Base-by-base conservation (phyloP, 2,888 invertebrate species). In the Lysandra bellargus region DNA sequence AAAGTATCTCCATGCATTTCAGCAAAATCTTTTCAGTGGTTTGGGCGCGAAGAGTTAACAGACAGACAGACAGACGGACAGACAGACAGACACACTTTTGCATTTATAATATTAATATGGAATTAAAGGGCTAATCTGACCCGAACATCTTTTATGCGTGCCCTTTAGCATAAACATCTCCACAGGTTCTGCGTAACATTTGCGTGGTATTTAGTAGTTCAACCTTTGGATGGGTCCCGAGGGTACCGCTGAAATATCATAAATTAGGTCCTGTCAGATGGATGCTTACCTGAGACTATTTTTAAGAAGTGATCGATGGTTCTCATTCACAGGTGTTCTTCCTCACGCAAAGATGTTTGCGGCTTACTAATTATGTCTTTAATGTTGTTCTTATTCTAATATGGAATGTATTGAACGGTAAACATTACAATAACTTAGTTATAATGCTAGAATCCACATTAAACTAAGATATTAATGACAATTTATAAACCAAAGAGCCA, bases 151-250 rank as follows among this genome's bases (percentile, higher is more conserved):
- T 76, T 57, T 33, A 76, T 57, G 30, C 7, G 23, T 44, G 30
- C 17, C 76, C 53, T 57, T 76, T 57, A 14, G 2, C 33, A 76
- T 76, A 74, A 74, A 74, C 44, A 44, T 74, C 74, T 76, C 14
- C 23, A 57, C 7, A 53, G 30, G 57, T 53, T 49, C 64, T 23
- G 53, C 53, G 76, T 17, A 76, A 76, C 57, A 76, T 76, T 76
- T 76, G 30, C 30, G 53, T 76, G 76, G 76, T 76, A 76, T 76
- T 76, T 76, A 57, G 76, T 33, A 76, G 57, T 76, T 30, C 76
- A 57, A 76, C 76, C 76, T 76, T 76, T 57, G 7, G 33, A 76
- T 57, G 57, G 76, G 76, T 76, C 76, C 33, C 76, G 17, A 33
- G 57, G 76, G 76, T 53, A 33, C 7, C 17, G 44, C 74, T 74